These are phyloP conservation scores for Heterodera filipjevi DNA, from an alignment of 2,888 invertebrate genomes.

Conservation along the genomic window DNA sequence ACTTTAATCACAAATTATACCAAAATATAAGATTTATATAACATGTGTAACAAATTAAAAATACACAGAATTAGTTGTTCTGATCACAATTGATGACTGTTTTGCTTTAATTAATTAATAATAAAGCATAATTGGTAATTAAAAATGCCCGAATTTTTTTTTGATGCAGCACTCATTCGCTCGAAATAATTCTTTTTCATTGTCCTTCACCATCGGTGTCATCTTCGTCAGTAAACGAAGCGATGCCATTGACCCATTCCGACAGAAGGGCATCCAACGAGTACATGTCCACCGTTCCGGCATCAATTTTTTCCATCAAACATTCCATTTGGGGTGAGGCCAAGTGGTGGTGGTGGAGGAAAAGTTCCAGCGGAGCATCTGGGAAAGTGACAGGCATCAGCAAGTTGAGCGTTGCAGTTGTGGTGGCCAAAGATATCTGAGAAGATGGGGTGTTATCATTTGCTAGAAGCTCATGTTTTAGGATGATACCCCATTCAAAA, in stretches of 20 bases:
- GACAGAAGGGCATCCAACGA: slow-evolving; percentile 13
- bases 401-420: slow-evolving; percentile 29
- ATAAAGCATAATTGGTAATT: too few species aligned
- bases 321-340: slow-evolving; percentile 2
- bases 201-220: too few species aligned
- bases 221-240: neutral
- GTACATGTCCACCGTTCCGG: slow-evolving; percentile 19
- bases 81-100: too few species aligned
- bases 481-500: neutral
- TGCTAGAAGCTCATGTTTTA: too few species aligned
- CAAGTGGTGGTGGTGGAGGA: neutral
- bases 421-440: neutral
- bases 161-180: too few species aligned
- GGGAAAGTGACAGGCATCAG: slow-evolving; percentile 39
- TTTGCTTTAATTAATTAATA: too few species aligned
- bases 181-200: too few species aligned
- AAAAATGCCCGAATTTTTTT: too few species aligned
- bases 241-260: neutral
- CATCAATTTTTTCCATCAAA: slow-evolving; percentile 14
- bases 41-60: too few species aligned
- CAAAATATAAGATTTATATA: too few species aligned
- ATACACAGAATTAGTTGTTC: too few species aligned
- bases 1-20: too few species aligned
- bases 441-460: neutral
- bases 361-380: slow-evolving; percentile 34